Base-by-base conservation (phyloP, 2,113 vertebrate species). In the Butorides virescens region DNA sequence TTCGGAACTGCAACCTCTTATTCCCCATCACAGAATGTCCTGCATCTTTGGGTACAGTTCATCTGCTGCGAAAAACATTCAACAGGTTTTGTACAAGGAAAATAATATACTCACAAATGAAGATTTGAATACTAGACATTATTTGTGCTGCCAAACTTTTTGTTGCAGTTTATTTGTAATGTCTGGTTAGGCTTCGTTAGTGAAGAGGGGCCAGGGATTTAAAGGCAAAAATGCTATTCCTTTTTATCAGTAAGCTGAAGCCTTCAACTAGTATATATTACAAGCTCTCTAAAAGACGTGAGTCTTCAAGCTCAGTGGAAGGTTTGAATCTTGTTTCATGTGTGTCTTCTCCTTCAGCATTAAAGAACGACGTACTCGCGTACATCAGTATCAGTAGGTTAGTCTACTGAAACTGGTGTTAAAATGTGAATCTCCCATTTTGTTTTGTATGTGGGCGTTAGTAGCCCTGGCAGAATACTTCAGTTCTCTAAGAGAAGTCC, bases 1-100 rank as follows among this genome's bases (percentile, higher is more conserved):
- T 98, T 98, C 98, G 97, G 98, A 98, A 99, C 99, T 99, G 98
- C 98, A 97, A 94, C 96, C 97, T 97, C 97, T 97, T 95, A 95
- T 95, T 98, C 91, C 96, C 96, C 92, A 96, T 95, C 95, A 97
- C 96, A 98, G 97, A 98, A 97, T 97, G 95, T 97, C 98, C 95
- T 95, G 94, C 86, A 93, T 96, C 97, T 97, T 98, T 97, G 96
- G 97, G 97, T 98, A 97, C 97, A 97, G 94, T 97, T 98, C 97
- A 97, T 97, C 97, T 98, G 97, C 97, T 98, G 97, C 96, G 94
- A 91, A 96, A 98, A 98, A 95, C 96, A 97, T 95, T 98, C 94
- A 94, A 96, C 98, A 97, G 94, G 97, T 98, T 98, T 98, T 98
- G 95, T 98, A 97, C 93, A 96, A 98, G 98, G 94, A 92, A 96